phyloP scores from a whole-genome alignment of 2,797 vertebrate species.

The Falco biarmicus region DNA sequence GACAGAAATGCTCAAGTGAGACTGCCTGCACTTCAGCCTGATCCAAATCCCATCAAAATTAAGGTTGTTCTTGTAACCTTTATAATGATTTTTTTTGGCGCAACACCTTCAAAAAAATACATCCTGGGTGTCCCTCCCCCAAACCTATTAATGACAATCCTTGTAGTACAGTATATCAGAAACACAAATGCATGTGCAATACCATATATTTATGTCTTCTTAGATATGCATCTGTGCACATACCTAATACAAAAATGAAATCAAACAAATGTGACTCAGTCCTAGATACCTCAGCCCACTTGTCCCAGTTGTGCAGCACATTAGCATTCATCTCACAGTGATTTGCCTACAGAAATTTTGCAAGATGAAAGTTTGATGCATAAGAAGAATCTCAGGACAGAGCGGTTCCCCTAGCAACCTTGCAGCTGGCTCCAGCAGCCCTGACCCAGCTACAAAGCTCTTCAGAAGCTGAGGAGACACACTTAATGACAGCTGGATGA shows the following conservation, averaged over 20 bases:
- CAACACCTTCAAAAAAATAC: background rate
- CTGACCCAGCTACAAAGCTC: slow-evolving; percentile 82
- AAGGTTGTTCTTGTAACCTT: background rate
- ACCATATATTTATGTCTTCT: slow-evolving; percentile 6
- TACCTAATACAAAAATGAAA: slow-evolving; percentile 48
- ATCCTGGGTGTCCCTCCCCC: background rate
- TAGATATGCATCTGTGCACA: slow-evolving; percentile 33
- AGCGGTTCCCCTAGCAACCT: slow-evolving; percentile 85
- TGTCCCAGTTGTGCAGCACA: slow-evolving; percentile 65
- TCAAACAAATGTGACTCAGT: slow-evolving; percentile 62
- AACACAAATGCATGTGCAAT: background rate
- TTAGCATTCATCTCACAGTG: slow-evolving; percentile 79
- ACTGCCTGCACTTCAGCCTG: background rate
- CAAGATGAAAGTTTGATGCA: slow-evolving; percentile 81
- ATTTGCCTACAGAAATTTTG: slow-evolving; percentile 83
- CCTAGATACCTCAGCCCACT: slow-evolving; percentile 52
- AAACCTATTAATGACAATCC: background rate
- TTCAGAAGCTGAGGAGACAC: slow-evolving; percentile 72
- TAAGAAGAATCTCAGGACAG: slow-evolving; percentile 79
- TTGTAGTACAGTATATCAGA: background rate
- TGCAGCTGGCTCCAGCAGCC: slow-evolving; percentile 72
- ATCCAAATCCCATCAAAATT: background rate
- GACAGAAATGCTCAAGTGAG: background rate
- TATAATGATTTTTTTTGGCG: background rate
- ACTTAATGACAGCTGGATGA: slow-evolving; percentile 78